phyloP scores from a whole-genome alignment of 1,140 invertebrate genomes.

The Heliconius eleuchia region DNA sequence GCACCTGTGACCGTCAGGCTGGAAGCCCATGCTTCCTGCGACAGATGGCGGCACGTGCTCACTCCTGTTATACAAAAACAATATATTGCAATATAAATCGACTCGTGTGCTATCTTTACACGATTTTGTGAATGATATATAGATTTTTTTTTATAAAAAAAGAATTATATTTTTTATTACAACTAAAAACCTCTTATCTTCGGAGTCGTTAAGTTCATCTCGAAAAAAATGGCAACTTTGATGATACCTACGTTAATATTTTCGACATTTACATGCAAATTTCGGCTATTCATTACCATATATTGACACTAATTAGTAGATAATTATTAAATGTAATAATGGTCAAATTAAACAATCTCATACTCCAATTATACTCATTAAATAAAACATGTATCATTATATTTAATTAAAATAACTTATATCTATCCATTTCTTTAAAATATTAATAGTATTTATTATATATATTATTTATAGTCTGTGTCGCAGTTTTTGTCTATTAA shows the following conservation, averaged over 20 bases:
- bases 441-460: background rate
- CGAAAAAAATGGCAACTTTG: background rate
- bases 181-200: background rate
- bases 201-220: background rate
- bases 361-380: slow-evolving; percentile 3
- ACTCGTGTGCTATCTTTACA: background rate
- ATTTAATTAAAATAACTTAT: slow-evolving; percentile 1
- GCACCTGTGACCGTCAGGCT: slow-evolving; percentile 35
- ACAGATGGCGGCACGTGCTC: slow-evolving; percentile 70
- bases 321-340: slow-evolving; percentile 5
- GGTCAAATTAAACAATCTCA: background rate
- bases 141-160: background rate
- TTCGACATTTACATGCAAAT: slow-evolving; percentile 6
- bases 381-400: slow-evolving; percentile 9
- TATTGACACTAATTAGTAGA: slow-evolving; percentile 14
- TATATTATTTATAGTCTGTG: slow-evolving; percentile 17
- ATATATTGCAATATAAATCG: slow-evolving; percentile 16
- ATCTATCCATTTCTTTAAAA: background rate
- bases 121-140: background rate
- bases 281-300: background rate
- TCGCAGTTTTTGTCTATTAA: slow-evolving; percentile 43
- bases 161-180: background rate
- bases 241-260: slow-evolving; percentile 13
- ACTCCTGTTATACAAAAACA: slow-evolving; percentile 40
- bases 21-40: slow-evolving; percentile 72